Conservation (phyloP, 2,797 vertebrate species). For the Leptodactylus fallax region DNA sequence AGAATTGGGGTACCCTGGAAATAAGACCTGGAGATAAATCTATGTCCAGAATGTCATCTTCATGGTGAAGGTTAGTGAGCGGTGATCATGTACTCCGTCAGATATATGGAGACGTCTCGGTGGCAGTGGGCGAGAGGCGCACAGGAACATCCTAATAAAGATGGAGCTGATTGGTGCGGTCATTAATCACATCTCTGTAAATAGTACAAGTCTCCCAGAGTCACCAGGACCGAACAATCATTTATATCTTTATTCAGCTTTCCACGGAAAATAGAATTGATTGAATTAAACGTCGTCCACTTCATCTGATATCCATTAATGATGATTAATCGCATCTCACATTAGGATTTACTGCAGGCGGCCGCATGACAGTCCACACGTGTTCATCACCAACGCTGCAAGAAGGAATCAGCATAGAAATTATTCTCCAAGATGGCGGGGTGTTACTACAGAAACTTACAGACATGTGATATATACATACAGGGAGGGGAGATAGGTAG, state of each 20-base stretch:
- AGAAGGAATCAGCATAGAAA: too few species aligned
- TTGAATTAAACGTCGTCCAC: constrained; percentile 40
- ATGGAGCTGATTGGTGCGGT: background rate
- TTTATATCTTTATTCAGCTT: constrained; percentile 20
- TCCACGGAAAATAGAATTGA: constrained; percentile 39
- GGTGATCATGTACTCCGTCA: background rate
- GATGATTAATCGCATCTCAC: constrained; percentile 38
- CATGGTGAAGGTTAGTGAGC: background rate
- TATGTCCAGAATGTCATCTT: background rate
- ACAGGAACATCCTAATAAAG: background rate
- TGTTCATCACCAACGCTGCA: background rate
- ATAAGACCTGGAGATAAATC: too few species aligned
- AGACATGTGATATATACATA: background rate
- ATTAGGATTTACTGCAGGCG: background rate
- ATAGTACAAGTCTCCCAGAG: constrained; percentile 15
- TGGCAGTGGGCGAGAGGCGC: constrained; percentile 7
- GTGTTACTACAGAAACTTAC: too few species aligned
- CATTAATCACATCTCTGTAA: constrained; percentile 41
- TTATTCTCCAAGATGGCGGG: too few species aligned
- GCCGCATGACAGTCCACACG: background rate
- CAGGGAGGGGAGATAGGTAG: background rate
- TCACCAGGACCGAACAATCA: constrained; percentile 8
- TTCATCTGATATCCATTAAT: constrained; percentile 47
- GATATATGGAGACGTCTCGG: background rate
- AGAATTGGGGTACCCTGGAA: too few species aligned